phyloP scores from a whole-genome alignment of 1,140 invertebrate genomes.

The Trialeurodes vaporariorum region DNA sequence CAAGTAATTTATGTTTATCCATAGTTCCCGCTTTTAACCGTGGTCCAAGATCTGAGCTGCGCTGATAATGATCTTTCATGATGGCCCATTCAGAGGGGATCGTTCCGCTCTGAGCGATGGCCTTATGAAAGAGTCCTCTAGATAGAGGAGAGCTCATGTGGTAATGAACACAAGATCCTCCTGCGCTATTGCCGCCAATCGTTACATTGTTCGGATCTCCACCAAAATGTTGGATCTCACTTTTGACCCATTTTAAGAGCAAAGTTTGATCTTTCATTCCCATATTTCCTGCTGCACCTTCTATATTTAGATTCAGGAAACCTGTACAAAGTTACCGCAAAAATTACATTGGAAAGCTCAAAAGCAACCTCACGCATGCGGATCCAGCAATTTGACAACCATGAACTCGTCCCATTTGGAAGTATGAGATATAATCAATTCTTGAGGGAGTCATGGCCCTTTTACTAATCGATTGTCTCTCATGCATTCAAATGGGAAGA shows the following conservation, averaged over 20 bases:
- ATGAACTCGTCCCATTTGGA: no score
- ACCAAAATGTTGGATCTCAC: constrained; percentile 35
- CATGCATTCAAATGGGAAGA: no score
- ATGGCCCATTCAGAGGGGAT: constrained; percentile 2
- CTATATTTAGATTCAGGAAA: constrained; percentile 25
- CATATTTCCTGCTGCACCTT: constrained; percentile 29
- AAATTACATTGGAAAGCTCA: no score
- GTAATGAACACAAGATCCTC: constrained; percentile 19
- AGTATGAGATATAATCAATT: no score
- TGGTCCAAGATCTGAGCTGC: neutral
- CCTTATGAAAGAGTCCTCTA: constrained; percentile 18
- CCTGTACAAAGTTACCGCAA: constrained; percentile 23
- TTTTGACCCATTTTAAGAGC: constrained; percentile 37
- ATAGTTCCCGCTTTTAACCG: neutral
- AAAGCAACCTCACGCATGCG: no score
- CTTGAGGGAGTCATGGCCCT: no score
- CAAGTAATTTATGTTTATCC: constrained; percentile 1
- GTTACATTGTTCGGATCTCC: constrained; percentile 24
- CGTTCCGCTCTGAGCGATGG: constrained; percentile 14
- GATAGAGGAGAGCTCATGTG: constrained; percentile 17
- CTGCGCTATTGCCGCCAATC: constrained; percentile 23
- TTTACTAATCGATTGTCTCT: no score
- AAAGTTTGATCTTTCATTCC: constrained; percentile 36
- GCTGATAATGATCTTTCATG: neutral
- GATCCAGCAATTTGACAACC: no score